These are phyloP conservation scores for Epizoanthus ramosus DNA, from an alignment of 92 coral and sea anemone species.

Conservation along the genomic window DNA sequence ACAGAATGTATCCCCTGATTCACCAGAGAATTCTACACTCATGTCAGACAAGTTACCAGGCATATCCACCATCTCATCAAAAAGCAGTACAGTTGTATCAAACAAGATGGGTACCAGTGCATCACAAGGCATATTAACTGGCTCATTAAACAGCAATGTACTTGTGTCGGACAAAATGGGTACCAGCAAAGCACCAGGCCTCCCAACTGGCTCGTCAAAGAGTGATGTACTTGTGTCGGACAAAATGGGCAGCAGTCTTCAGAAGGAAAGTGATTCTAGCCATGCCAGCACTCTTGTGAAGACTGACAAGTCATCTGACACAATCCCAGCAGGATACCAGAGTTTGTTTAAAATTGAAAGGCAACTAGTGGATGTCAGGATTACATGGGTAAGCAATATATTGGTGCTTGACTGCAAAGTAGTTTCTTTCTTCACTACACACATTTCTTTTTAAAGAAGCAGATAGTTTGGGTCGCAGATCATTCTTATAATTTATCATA, in stretches of 20 bases:
- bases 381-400: conserved; percentile 26
- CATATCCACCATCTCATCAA: not conserved
- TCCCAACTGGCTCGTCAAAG: not conserved
- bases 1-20: not conserved
- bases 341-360: conserved; percentile 17
- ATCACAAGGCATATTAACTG: not conserved
- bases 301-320: not conserved
- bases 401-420: not conserved
- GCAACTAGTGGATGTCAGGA: conserved; percentile 7
- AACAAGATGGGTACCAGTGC: too few species aligned
- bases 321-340: not conserved
- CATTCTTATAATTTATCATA: too few species aligned
- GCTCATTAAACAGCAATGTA: not conserved
- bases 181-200: not conserved
- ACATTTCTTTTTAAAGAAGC: too few species aligned
- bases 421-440: too few species aligned
- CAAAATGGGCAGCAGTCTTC: not conserved
- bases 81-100: too few species aligned
- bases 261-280: not conserved
- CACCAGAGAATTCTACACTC: not conserved
- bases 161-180: not conserved
- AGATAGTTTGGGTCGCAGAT: too few species aligned
- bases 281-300: not conserved
- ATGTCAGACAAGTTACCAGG: not conserved
- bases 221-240: not conserved